phyloP scores from a whole-genome alignment of 2,888 invertebrate species.

The Drosophila neoperkinsi region DNA sequence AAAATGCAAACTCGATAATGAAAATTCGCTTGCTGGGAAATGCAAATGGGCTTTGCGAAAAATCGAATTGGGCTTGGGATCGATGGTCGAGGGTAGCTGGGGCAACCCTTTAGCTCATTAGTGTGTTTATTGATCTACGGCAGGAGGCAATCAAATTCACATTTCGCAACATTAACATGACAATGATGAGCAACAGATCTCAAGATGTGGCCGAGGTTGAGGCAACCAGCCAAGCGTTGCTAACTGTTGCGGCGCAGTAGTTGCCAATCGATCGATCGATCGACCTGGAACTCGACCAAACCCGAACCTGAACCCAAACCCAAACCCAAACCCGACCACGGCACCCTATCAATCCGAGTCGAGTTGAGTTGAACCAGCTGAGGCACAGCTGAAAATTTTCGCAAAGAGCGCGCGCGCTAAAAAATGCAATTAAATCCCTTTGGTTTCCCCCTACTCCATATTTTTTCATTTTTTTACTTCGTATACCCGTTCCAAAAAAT shows the following conservation, averaged over 20 bases:
- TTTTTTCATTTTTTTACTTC: slow-evolving; percentile 28
- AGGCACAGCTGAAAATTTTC: slow-evolving; percentile 72
- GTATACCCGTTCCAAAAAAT: slow-evolving; percentile 45
- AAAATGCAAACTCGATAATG: slow-evolving; percentile 61
- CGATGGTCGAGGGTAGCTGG: not conserved
- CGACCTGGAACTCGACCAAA: slow-evolving; percentile 24
- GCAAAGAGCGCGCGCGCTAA: slow-evolving; percentile 79
- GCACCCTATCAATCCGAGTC: slow-evolving; percentile 45
- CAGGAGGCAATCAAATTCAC: slow-evolving; percentile 81
- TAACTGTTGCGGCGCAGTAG: slow-evolving; percentile 70
- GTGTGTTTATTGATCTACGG: slow-evolving; percentile 71
- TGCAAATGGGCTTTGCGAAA: slow-evolving; percentile 68
- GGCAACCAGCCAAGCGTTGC: slow-evolving; percentile 66
- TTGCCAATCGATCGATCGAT: slow-evolving; percentile 52
- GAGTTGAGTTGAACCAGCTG: slow-evolving; percentile 41
- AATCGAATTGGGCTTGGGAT: slow-evolving; percentile 6
- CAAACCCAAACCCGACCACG: not conserved
- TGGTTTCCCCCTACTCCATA: slow-evolving; percentile 40
- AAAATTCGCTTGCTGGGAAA: slow-evolving; percentile 26
- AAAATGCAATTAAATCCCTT: slow-evolving; percentile 77
- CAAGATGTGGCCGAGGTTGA: slow-evolving; percentile 32
- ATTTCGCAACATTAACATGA: slow-evolving; percentile 82
- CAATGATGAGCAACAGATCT: slow-evolving; percentile 50
- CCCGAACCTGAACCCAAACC: not conserved
- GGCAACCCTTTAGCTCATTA: slow-evolving; percentile 67